Conservation (phyloP, 2,888 invertebrate species). For the Pedicia rivosa region DNA sequence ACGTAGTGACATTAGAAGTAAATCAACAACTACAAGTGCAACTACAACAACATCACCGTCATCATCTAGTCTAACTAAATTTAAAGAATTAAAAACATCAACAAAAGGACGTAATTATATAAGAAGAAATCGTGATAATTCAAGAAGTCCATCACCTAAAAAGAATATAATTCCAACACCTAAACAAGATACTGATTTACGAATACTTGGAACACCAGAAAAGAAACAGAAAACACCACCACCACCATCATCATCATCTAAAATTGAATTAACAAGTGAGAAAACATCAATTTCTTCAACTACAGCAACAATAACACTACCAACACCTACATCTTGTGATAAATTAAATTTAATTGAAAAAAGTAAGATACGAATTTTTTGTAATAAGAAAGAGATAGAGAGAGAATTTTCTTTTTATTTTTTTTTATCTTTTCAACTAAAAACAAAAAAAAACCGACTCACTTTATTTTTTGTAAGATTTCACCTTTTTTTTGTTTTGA, state of each 20-base stretch:
- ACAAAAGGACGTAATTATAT: conserved; percentile 47
- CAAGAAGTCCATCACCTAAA: conserved; percentile 37
- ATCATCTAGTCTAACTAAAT: conserved; percentile 15
- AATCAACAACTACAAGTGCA: conserved; percentile 4
- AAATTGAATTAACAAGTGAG: not conserved
- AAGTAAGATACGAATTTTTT: no score
- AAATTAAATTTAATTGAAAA: no score
- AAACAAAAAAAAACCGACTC: no score
- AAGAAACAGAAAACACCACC: conserved; percentile 6
- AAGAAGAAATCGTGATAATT: conserved; percentile 43
- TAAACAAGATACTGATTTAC: conserved; percentile 13
- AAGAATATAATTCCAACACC: conserved; percentile 10
- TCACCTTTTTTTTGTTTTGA: no score
- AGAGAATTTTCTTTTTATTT: no score
- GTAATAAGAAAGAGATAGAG: no score
- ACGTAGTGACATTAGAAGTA: conserved; percentile 5
- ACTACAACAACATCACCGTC: conserved; percentile 1
- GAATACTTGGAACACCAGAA: conserved; percentile 8
- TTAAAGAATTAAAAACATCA: conserved; percentile 40
- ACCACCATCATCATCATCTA: not conserved
- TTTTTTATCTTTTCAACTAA: no score
- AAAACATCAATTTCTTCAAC: no score
- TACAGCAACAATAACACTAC: not conserved
- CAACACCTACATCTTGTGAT: not conserved
- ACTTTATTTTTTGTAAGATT: no score